These are phyloP conservation scores for Venusia cambrica DNA, from an alignment of 2,888 invertebrate species.

Conservation along the genomic window DNA sequence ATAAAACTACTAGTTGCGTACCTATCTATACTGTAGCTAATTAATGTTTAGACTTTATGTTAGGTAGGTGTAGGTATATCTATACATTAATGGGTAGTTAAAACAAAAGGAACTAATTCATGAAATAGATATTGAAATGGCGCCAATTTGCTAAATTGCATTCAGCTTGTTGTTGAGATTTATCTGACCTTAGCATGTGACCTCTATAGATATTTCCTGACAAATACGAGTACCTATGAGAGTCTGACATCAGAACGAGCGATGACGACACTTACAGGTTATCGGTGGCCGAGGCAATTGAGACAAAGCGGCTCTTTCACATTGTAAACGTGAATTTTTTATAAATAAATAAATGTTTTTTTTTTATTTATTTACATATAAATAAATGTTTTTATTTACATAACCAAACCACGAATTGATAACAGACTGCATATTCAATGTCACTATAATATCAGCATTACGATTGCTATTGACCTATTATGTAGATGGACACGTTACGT, in stretches of 20 bases:
- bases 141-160: conserved; percentile 13
- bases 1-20: too few species aligned
- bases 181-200: conserved; percentile 31
- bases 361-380: too few species aligned
- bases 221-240: conserved; percentile 26
- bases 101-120: not conserved
- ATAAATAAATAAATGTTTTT: too few species aligned
- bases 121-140: conserved; percentile 4
- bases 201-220: conserved; percentile 43
- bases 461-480: too few species aligned
- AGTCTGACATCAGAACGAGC: conserved; percentile 39
- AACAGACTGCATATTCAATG: conserved; percentile 38
- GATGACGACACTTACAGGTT: conserved; percentile 61
- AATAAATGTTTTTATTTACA: too few species aligned
- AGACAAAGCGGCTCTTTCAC: conserved; percentile 43
- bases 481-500: too few species aligned
- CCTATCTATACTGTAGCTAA: too few species aligned
- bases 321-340: conserved; percentile 39
- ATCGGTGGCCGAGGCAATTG: conserved; percentile 62
- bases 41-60: too few species aligned
- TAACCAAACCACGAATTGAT: too few species aligned
- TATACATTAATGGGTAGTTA: too few species aligned
- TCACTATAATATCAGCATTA: conserved; percentile 32
- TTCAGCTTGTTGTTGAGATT: conserved; percentile 14
- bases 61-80: too few species aligned